A percentile compares a stretch with the other conserved stretches of the same genome.
Conservation (phyloP, 1,140 invertebrate species). For the Hyposmocoma kahamanoa region DNA sequence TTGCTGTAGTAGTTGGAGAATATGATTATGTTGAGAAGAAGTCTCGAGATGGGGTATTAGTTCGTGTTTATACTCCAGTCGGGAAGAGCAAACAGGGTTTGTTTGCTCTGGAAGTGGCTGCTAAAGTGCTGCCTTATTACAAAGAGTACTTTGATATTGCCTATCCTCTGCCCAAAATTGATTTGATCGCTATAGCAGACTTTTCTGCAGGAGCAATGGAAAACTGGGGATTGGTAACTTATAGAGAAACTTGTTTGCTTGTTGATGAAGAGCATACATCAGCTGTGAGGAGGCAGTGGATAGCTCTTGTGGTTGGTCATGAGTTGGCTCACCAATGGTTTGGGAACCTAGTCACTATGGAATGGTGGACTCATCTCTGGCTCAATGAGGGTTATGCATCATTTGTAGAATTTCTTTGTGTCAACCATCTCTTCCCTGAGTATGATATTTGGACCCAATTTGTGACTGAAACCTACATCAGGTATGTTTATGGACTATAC, state of each 20-base stretch:
- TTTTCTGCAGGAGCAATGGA: conserved; percentile 96
- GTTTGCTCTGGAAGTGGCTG: conserved; percentile 92
- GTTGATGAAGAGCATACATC: conserved; percentile 91
- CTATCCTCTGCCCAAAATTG: conserved; percentile 96
- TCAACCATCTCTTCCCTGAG: conserved; percentile 90
- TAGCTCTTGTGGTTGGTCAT: conserved; percentile 90
- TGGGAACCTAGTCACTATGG: conserved; percentile 92
- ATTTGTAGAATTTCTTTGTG: conserved; percentile 91
- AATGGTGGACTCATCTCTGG: conserved; percentile 91
- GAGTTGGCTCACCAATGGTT: conserved; percentile 95
- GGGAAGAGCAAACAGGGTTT: conserved; percentile 94
- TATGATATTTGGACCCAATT: conserved; percentile 97
- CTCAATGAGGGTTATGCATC: conserved; percentile 95
- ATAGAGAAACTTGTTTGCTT: conserved; percentile 86
- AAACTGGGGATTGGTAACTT: conserved; percentile 90
- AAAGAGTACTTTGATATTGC: conserved; percentile 96
- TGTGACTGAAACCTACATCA: conserved; percentile 87
- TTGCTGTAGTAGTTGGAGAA: conserved; percentile 94
- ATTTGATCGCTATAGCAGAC: conserved; percentile 95
- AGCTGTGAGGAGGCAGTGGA: conserved; percentile 87
- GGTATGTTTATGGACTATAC: conserved; percentile 52
- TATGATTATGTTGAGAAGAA: conserved; percentile 93
- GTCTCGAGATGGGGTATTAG: conserved; percentile 86
- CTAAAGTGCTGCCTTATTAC: conserved; percentile 92
- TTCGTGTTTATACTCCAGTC: conserved; percentile 94